Evolutionary conservation across 1,140 invertebrate species (phyloP).

Genomic region (Gerris buenoi): DNA sequence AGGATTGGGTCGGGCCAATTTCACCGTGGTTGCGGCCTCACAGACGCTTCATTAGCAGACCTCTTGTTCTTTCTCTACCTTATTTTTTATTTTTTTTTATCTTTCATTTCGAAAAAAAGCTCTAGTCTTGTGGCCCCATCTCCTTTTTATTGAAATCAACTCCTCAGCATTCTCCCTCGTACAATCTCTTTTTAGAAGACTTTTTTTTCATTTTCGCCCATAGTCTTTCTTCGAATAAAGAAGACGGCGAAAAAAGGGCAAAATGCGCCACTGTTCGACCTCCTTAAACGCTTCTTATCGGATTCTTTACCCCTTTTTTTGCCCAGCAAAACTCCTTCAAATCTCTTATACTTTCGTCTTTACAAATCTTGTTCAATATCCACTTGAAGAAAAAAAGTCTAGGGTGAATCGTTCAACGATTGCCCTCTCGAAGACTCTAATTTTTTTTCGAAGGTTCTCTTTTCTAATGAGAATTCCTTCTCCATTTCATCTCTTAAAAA

Average conservation of each 20-base stretch:
- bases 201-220: no score
- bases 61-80: not conserved
- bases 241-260: no score
- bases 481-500: not conserved
- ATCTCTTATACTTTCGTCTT: not conserved
- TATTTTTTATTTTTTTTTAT: not conserved
- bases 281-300: not conserved
- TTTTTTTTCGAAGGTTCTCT: not conserved
- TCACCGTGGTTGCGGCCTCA: not conserved
- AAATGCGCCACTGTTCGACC: not conserved
- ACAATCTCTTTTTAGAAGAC: no score
- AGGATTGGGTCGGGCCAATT: not conserved
- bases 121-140: not conserved
- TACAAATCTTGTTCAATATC: not conserved
- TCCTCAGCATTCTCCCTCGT: no score
- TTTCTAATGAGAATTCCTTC: not conserved
- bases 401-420: not conserved
- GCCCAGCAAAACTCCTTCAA: not conserved
- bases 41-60: not conserved
- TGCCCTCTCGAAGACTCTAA: not conserved
- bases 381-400: not conserved
- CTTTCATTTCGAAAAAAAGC: not conserved
- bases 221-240: no score
- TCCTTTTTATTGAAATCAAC: no score
- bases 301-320: not conserved